Evolutionary conservation across 2,113 vertebrate species (phyloP), one percentile per base, ranked within the genome.

Genomic region (Urocynchramus pylzowi): DNA sequence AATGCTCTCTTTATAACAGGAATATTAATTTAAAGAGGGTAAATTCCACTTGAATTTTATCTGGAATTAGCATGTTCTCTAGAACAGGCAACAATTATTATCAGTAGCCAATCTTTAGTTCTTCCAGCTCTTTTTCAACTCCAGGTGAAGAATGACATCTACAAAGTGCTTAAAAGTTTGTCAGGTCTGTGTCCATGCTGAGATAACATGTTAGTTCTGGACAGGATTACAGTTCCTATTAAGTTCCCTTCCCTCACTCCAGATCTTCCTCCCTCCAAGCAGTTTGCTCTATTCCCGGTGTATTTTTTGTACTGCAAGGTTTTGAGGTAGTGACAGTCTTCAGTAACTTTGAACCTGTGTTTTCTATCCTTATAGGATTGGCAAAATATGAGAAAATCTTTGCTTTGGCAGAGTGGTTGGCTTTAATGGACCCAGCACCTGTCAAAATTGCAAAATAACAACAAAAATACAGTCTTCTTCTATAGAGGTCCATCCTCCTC

Each of bases 271-370:
- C 10, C 10, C 3, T 67, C 16, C 18, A 52, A 73, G 10, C 3
- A 64, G 26, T 64, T 45, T 84, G 2, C 16, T 49, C 1, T n/a
- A 2, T 37, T n/a, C 15, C 1, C 7, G 6, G 11, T 45, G 4
- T 47, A 44, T 67, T 71, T 53, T 54, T 5, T n/a, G 16, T 41
- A 30, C 23, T 54, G n/a, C 28, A 39, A 24, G 13, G 6, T 69
- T 67, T 35, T 49, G 33, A 44, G 16, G 8, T 13, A 56, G 13
- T 26, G 23, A 23, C 22, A 52, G 7, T 33, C 22, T 49, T 26
- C 26, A 3, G 5, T 23, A 22, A 24, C 16, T 37, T 61, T 63
- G 23, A 50, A 61, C 6, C 28, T 63, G 10, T 49, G 4, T 1
- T 37, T 56, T 86, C 24, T 41, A n/a, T 49, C 26, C 23, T 71